Base-by-base conservation (phyloP, 1,140 invertebrate species). In the Zaprionus africanus region DNA sequence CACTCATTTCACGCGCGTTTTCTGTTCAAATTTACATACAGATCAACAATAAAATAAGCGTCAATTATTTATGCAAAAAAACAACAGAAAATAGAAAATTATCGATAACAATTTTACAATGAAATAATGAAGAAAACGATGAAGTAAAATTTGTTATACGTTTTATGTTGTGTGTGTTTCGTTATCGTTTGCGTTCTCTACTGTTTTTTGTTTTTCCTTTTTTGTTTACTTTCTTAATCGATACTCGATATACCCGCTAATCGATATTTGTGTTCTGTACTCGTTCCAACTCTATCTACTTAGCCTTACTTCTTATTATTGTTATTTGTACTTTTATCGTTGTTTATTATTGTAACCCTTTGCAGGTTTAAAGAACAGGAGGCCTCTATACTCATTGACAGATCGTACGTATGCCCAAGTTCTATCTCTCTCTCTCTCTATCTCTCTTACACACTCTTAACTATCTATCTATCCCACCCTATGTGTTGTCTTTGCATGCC, bases 311-410 rank as follows among this genome's bases (percentile, higher is more conserved):
- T 70, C 68, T 77, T 49, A 74, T 90, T 51, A 90, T 74, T 76
- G 84, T 90, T 86, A 90, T 76, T 93, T 93, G 93, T 94, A 93
- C 93, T 93, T 93, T 94, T 90, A 85, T 90, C 79, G 85, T 90
- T 90, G 85, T 90, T 93, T 93, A 81, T 88, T 82, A 87, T 94
- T 94, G 84, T 94, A 94, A 93, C 92, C 94, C 95, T 97, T 87
- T 87, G 77, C 96, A 97, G 96, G 96, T 96, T 96, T 96, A 97
- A 96, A 96, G 96, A 97, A 94, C 95, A 95, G 93, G 96, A 97
- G 94, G 95, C 92, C 81, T 91, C 96, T 87, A 95, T 95, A 93
- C 95, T 96, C 93, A 94, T 96, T 95, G 96, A 97, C 94, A 95
- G 96, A 96, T 95, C 96, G 96, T 97, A 97, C 95, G 96, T 97